Percentiles rank a stretch among this genome's conserved stretches.
Evolutionary conservation across 2,888 invertebrate species (phyloP).

Genomic region (Rhagium mordax): DNA sequence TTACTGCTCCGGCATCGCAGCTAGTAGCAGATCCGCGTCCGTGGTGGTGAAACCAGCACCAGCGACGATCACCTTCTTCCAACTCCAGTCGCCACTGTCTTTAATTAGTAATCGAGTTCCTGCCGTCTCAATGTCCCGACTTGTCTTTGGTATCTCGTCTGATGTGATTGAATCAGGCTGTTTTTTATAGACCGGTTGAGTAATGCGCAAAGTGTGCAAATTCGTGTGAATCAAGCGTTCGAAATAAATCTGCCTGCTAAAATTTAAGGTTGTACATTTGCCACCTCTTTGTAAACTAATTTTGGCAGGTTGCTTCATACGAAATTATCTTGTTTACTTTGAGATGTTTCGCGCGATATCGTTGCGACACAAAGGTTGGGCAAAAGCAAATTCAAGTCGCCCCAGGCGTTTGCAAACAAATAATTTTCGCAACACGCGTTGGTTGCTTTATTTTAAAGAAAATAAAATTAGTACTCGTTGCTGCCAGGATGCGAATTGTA

Average conservation of each 20-base stretch:
- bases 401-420: not conserved
- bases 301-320: not conserved
- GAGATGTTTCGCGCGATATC: constrained; percentile 9
- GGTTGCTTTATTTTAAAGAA: not conserved
- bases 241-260: constrained; percentile 17
- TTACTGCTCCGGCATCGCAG: constrained; percentile 34
- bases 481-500: not conserved
- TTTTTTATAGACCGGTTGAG: not conserved
- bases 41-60: no score
- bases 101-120: not conserved
- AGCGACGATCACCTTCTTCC: not conserved
- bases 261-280: not conserved
- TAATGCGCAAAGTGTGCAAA: constrained; percentile 5
- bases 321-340: constrained; percentile 14
- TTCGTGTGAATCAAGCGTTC: not conserved
- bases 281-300: constrained; percentile 11
- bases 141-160: not conserved
- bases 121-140: not conserved
- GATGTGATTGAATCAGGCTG: not conserved
- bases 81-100: not conserved
- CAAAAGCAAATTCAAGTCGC: constrained; percentile 1
- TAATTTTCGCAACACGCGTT: constrained; percentile 8
- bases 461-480: not conserved
- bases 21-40: constrained; percentile 41
- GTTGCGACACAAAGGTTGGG: constrained; percentile 12